Conservation (phyloP, 2,888 invertebrate species). For the Aelia acuminata region DNA sequence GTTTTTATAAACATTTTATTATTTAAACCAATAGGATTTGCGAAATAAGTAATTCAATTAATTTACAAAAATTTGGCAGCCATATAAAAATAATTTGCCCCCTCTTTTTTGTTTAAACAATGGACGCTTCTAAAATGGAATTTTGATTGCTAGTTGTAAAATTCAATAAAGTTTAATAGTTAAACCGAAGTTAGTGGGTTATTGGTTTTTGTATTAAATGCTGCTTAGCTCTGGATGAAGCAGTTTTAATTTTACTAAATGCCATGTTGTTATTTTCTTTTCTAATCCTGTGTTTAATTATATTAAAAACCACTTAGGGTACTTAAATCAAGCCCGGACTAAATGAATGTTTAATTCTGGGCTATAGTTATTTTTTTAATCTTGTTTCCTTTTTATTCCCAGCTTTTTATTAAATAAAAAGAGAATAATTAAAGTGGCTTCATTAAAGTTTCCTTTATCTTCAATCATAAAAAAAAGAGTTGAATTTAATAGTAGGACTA, state of each 20-base stretch:
- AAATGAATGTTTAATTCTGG: slow-evolving; percentile 1
- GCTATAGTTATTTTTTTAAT: background rate
- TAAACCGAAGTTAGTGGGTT: background rate
- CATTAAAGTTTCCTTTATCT: background rate
- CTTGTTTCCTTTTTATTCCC: background rate
- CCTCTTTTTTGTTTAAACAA: no score
- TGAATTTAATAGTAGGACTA: no score
- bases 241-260: slow-evolving; percentile 26
- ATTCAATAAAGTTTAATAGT: background rate
- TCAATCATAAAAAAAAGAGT: no score
- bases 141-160: background rate
- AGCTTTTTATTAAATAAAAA: background rate
- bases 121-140: background rate
- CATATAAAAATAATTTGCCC: no score
- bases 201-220: slow-evolving; percentile 5
- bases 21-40: no score
- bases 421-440: background rate
- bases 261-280: background rate
- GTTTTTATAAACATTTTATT: no score
- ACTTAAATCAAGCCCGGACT: background rate
- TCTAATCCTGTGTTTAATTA: background rate
- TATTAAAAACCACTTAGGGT: slow-evolving; percentile 21
- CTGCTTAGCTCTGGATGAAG: background rate
- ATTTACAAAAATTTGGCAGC: no score
- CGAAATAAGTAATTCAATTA: no score